phyloP scores from a whole-genome alignment of 2,888 invertebrate genomes.

The Drosophila robusta region DNA sequence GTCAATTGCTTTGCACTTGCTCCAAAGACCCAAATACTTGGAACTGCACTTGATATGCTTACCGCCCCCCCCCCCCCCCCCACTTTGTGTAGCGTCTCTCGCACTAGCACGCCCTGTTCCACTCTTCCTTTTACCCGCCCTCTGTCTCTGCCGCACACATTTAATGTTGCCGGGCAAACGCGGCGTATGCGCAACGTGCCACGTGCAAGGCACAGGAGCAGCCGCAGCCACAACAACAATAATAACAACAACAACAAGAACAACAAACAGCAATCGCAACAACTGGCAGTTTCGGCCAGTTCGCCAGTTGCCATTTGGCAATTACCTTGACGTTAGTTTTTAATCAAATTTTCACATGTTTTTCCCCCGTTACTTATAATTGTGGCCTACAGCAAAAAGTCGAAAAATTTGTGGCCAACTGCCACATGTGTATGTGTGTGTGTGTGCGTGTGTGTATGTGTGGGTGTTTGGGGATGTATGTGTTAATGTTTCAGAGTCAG shows the following conservation, averaged over 20 bases:
- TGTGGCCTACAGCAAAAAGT: slow-evolving; percentile 27
- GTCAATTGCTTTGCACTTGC: slow-evolving; percentile 84
- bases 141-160: slow-evolving; percentile 1
- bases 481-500: slow-evolving; percentile 24
- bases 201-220: slow-evolving; percentile 14
- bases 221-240: background rate
- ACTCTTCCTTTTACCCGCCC: background rate
- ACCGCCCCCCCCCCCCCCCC: background rate
- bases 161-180: background rate
- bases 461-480: slow-evolving; percentile 33
- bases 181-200: slow-evolving; percentile 41
- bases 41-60: slow-evolving; percentile 24
- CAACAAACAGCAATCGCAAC: background rate
- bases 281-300: background rate
- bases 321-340: slow-evolving; percentile 70
- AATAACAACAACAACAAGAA: background rate
- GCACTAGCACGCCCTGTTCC: no score
- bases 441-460: slow-evolving; percentile 27
- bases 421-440: slow-evolving; percentile 27
- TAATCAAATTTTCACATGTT: slow-evolving; percentile 72
- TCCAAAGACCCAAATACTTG: slow-evolving; percentile 81
- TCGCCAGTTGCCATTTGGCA: slow-evolving; percentile 50
- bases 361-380: slow-evolving; percentile 48
- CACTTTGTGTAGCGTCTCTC: background rate
- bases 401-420: slow-evolving; percentile 10